Evolutionary conservation across 2,888 invertebrate genomes (phyloP).

Genomic region (Yponomeuta plumbellus): DNA sequence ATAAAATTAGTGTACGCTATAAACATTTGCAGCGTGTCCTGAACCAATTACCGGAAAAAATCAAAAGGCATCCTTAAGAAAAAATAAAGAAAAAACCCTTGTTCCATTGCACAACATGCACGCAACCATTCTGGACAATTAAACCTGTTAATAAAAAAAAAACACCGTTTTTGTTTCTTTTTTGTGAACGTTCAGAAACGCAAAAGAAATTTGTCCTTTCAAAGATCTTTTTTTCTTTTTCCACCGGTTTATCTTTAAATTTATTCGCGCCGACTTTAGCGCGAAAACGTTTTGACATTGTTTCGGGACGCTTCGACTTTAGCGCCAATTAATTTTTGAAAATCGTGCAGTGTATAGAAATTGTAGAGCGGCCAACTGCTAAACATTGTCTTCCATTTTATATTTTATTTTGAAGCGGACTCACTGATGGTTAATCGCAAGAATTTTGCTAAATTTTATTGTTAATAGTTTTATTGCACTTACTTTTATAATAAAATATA

Average conservation of each 20-base stretch:
- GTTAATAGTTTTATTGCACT: too few relatives aligned
- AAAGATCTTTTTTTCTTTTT: conserved; percentile 2
- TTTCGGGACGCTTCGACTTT: conserved; percentile 55
- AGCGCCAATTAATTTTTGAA: conserved; percentile 61
- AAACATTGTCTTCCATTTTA: too few relatives aligned
- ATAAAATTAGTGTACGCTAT: conserved; percentile 60
- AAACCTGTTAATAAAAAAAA: conserved; percentile 55
- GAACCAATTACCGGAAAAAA: conserved; percentile 34
- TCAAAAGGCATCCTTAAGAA: background rate
- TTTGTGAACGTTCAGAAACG: conserved; percentile 41
- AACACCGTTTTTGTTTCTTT: background rate
- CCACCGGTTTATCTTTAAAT: conserved; percentile 36
- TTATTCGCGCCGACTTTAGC: conserved; percentile 34
- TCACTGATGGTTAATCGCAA: background rate
- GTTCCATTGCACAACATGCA: conserved; percentile 42
- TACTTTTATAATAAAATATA: too few relatives aligned
- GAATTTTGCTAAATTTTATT: too few relatives aligned
- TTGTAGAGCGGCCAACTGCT: background rate
- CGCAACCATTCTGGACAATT: conserved; percentile 67
- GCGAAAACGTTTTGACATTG: conserved; percentile 68
- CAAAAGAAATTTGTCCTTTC: conserved; percentile 68
- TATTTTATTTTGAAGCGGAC: too few relatives aligned
- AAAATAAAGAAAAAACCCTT: background rate
- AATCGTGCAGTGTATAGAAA: background rate
- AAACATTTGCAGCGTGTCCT: conserved; percentile 36